A percentile compares a stretch with the other conserved stretches of the same genome.
Evolutionary conservation across 2,113 vertebrate genomes (phyloP).

Genomic region (Scomber scombrus): DNA sequence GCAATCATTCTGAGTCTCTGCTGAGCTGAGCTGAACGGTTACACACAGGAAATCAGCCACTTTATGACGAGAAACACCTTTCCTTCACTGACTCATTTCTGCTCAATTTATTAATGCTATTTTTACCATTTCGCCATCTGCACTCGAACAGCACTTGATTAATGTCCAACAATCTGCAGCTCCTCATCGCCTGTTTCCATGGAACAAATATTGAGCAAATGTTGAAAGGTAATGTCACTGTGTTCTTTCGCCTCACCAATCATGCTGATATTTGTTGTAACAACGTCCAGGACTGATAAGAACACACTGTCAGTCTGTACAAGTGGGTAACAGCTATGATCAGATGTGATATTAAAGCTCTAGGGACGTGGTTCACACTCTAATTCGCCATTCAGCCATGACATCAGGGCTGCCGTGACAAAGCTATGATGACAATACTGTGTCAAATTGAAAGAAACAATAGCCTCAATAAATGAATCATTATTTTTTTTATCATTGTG

Average conservation of each 20-base stretch:
- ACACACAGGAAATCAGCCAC: background rate
- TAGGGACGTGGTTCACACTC: background rate
- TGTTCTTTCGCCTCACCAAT: conserved; percentile 10
- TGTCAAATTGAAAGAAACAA: background rate
- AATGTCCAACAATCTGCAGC: conserved; percentile 29
- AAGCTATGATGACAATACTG: background rate
- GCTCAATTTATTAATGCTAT: conserved; percentile 22
- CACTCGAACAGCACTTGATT: conserved; percentile 8
- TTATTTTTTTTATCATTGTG: too few relatives aligned
- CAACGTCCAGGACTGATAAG: conserved; percentile 1
- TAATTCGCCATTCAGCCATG: background rate
- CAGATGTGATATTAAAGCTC: too few relatives aligned
- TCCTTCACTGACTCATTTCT: conserved; percentile 8
- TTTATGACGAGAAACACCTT: background rate
- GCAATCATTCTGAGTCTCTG: background rate
- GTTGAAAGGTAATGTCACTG: background rate
- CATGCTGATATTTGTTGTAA: background rate
- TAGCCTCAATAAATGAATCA: too few relatives aligned
- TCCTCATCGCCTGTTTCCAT: conserved; percentile 12
- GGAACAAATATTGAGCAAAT: conserved; percentile 23
- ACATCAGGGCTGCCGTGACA: background rate
- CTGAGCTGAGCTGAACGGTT: background rate
- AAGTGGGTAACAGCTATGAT: too few relatives aligned
- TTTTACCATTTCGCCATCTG: conserved; percentile 34
- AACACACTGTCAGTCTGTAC: background rate